phyloP scores from a whole-genome alignment of 1,140 invertebrate species.

The Physella acuta region DNA sequence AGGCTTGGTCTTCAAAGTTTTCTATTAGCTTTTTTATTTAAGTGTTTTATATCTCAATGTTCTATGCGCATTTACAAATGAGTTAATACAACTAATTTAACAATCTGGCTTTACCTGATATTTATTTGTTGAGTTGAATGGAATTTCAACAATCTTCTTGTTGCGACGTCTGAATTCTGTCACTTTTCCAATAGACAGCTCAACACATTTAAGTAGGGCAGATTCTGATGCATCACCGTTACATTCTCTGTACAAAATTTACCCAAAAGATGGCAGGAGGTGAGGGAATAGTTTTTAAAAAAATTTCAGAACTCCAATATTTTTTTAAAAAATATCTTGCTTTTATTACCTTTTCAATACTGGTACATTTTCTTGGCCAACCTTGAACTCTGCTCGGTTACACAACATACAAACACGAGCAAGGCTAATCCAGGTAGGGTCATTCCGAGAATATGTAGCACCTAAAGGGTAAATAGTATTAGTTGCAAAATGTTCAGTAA shows the following conservation, averaged over 20 bases:
- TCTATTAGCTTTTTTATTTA: no score
- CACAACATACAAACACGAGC: slow-evolving; percentile 91
- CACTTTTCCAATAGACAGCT: slow-evolving; percentile 89
- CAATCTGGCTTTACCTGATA: slow-evolving; percentile 70
- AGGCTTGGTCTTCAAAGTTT: no score
- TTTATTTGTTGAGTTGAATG: slow-evolving; percentile 99
- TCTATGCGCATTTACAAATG: neutral
- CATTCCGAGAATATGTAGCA: slow-evolving; percentile 47
- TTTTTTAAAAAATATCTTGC: slow-evolving; percentile 48
- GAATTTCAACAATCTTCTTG: slow-evolving; percentile 95
- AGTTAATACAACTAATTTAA: neutral
- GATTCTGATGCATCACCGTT: slow-evolving; percentile 90
- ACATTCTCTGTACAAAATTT: slow-evolving; percentile 62
- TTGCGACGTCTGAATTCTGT: slow-evolving; percentile 84
- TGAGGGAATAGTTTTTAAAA: neutral
- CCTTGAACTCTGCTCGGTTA: slow-evolving; percentile 95
- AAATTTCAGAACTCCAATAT: neutral
- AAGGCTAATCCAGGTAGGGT: slow-evolving; percentile 86
- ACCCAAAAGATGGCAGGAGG: neutral
- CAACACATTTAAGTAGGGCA: slow-evolving; percentile 94
- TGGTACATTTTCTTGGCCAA: slow-evolving; percentile 79
- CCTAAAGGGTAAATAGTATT: slow-evolving; percentile 37
- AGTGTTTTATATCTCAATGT: neutral
- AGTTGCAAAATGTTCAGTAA: neutral
- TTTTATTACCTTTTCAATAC: slow-evolving; percentile 22